A percentile compares a stretch with the other conserved stretches of the same genome.
Conservation (phyloP, 92 coral and sea anemone genomes). For the Blastomussa wellsi region DNA sequence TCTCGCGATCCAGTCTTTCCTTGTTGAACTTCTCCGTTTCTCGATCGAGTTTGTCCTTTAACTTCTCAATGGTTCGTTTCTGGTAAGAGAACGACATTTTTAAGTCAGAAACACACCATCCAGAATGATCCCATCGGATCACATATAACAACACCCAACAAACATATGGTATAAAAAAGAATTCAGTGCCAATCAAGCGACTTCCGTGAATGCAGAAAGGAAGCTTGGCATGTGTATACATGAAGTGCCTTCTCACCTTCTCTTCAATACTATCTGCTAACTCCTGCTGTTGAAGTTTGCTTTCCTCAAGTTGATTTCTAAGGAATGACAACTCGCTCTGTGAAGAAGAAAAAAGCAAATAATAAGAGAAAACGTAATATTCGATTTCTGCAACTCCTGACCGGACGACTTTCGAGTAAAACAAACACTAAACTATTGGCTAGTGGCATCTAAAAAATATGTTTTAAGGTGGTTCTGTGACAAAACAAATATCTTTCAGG, state of each 20-base stretch:
- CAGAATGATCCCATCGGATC: not conserved
- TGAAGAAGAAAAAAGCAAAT: not conserved
- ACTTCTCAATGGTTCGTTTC: conserved; percentile 74
- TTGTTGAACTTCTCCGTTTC: conserved; percentile 69
- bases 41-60: conserved; percentile 75
- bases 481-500: not conserved
- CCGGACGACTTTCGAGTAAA: not conserved
- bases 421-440: not conserved
- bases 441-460: not conserved
- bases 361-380: not conserved
- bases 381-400: too few relatives aligned
- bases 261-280: conserved; percentile 68
- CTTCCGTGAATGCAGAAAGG: not conserved
- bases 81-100: conserved; percentile 26
- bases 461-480: not conserved
- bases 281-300: conserved; percentile 74
- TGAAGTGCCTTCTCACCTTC: too few relatives aligned
- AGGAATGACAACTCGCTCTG: conserved; percentile 74
- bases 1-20: conserved; percentile 73
- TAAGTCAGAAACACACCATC: not conserved
- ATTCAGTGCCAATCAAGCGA: not conserved
- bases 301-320: conserved; percentile 80
- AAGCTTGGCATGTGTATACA: not conserved
- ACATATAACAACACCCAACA: not conserved
- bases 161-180: too few relatives aligned